Base-by-base conservation (phyloP, 2,797 vertebrate species). In the Myiothlypis coronata region DNA sequence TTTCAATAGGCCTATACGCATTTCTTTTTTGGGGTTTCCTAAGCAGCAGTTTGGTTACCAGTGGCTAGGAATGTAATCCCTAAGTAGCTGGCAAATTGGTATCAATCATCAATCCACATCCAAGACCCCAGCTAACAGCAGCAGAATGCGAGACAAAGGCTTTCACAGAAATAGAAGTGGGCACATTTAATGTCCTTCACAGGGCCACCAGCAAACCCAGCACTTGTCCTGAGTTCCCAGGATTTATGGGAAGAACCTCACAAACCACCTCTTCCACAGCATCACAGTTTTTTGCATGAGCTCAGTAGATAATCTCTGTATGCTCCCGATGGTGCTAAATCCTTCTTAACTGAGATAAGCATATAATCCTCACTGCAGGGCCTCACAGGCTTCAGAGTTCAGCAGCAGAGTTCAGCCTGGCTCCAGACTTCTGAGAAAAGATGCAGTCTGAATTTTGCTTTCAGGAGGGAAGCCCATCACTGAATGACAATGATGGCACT, bases 401-500 rank as follows among this genome's bases (percentile, higher is more conserved):
- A 89, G 61, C 53, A 60, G 57, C 49, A 68, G 37, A 89, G 72
- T 50, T 93, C 61, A 64, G 49, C 30, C 43, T 67, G 59, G 41
- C 41, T 86, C 52, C 13, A 10, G 59, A 46, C 19, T 67, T 14
- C 0, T 39, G 46, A 52, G 57, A 88, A 89, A 79, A 49, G 44
- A 78, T 63, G 35, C 0, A 3, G 47, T 67, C 24, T 83, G 52
- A 86, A 28, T 70, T 84, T 90, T 89, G 27, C n/a, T 87, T 78
- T 53, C 46, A 50, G 61, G 39, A 47, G 27, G 39, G 65, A 76
- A 81, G 30, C 35, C 57, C 34, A 23, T 35, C 32, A n/a, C 14
- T 65, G 50, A 81, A 86, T 10, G 30, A 63, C 84, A 91, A 56
- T 27, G 84, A 87, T 28, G 84, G 76, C 91, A 88, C 39, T 14